phyloP scores from a whole-genome alignment of 2,797 vertebrate genomes.

The Discoglossus pictus region DNA sequence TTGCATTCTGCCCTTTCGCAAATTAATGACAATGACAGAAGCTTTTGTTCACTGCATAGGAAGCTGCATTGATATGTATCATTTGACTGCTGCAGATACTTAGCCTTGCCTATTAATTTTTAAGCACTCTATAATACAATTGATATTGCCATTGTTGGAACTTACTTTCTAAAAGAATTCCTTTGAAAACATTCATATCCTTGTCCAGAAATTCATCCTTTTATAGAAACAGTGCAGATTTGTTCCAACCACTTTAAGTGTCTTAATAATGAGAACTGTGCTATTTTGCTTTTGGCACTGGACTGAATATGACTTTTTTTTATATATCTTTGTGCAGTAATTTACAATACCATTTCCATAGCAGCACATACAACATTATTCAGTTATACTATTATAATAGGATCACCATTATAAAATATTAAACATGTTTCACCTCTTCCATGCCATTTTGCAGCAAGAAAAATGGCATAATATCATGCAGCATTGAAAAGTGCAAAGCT shows the following conservation, averaged over 20 bases:
- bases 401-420: too few species aligned
- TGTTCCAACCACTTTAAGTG: background rate
- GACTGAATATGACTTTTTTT: too few species aligned
- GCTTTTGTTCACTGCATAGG: slow-evolving; percentile 41
- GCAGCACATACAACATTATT: too few species aligned
- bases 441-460: too few species aligned
- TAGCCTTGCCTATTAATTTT: background rate
- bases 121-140: background rate
- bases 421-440: too few species aligned
- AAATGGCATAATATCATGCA: too few species aligned
- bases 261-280: background rate
- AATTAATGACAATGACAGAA: slow-evolving; percentile 52
- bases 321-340: too few species aligned
- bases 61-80: slow-evolving; percentile 17
- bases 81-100: slow-evolving; percentile 5
- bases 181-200: slow-evolving; percentile 10
- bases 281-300: too few species aligned
- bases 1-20: slow-evolving; percentile 48
- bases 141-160: background rate
- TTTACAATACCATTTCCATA: too few species aligned
- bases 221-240: background rate
- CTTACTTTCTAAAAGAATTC: slow-evolving; percentile 6
- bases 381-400: too few species aligned
- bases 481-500: too few species aligned
- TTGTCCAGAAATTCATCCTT: background rate